Evolutionary conservation across 2,888 invertebrate genomes (phyloP).

Genomic region (Pseudoips prasinana): DNA sequence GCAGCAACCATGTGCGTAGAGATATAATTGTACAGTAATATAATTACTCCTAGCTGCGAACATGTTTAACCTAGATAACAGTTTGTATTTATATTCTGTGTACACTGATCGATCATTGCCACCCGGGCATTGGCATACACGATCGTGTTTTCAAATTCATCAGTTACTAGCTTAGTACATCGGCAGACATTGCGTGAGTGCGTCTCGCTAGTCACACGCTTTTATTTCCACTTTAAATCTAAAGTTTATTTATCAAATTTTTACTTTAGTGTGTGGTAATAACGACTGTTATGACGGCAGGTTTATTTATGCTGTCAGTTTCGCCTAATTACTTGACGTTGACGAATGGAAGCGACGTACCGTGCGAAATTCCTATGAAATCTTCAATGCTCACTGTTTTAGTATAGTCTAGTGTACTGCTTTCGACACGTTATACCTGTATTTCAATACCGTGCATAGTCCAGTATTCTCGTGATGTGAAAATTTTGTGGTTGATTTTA

Average conservation of each 20-base stretch:
- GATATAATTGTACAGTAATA: no score
- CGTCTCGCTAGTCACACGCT: conserved; percentile 54
- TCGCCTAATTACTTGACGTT: conserved; percentile 64
- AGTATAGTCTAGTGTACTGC: conserved; percentile 44
- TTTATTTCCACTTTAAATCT: conserved; percentile 28
- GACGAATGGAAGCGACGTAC: conserved; percentile 65
- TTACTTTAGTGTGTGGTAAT: conserved; percentile 10
- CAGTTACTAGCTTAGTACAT: conserved; percentile 43
- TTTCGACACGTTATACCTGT: conserved; percentile 37
- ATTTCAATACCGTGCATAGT: conserved; percentile 15
- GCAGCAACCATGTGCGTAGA: no score
- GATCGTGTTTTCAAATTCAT: conserved; percentile 49
- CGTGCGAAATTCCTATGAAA: conserved; percentile 72
- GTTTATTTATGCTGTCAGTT: conserved; percentile 30
- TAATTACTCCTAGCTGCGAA: conserved; percentile 21
- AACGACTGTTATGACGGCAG: conserved; percentile 28
- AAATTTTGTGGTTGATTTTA: conserved; percentile 20
- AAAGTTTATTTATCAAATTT: conserved; percentile 1
- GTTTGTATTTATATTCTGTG: conserved; percentile 34
- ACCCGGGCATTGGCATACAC: conserved; percentile 56
- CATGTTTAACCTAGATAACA: conserved; percentile 38
- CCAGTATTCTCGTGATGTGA: conserved; percentile 16
- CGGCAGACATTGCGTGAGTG: conserved; percentile 63
- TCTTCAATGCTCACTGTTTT: conserved; percentile 51
- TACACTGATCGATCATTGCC: conserved; percentile 52